Percentiles rank a stretch among this genome's conserved stretches.
These are phyloP conservation scores for Thereva nobilitata DNA, from an alignment of 2,888 invertebrate genomes.

Conservation along the genomic window DNA sequence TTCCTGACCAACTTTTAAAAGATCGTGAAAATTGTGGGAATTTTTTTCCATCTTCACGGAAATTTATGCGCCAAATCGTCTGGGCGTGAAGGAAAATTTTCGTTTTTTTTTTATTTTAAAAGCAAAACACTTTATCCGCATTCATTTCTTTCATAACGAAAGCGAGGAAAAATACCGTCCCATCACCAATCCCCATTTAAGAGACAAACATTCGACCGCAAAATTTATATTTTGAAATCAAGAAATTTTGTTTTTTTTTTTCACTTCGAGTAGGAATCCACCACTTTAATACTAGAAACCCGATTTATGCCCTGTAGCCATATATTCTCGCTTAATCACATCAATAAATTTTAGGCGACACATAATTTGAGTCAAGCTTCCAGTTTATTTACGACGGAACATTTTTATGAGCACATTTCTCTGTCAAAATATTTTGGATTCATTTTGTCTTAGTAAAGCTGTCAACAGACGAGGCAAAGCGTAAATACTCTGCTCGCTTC, in stretches of 20 bases:
- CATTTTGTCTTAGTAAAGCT: conserved; percentile 22
- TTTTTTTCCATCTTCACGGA: not conserved
- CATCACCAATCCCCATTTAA: too few species aligned
- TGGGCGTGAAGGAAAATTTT: conserved; percentile 20
- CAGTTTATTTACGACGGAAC: conserved; percentile 21
- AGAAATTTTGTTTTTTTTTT: not conserved
- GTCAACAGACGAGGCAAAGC: not conserved
- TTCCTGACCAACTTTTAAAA: not conserved
- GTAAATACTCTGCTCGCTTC: too few species aligned
- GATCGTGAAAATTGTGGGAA: not conserved
- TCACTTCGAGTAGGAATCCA: not conserved
- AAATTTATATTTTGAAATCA: conserved; percentile 21
- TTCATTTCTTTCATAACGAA: too few species aligned
- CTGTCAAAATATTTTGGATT: conserved; percentile 24
- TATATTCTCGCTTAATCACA: conserved; percentile 18
- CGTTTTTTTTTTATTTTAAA: too few species aligned
- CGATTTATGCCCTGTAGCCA: conserved; percentile 4
- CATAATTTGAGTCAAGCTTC: not conserved
- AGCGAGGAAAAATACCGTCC: too few species aligned
- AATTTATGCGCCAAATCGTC: conserved; percentile 8
- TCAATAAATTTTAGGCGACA: conserved; percentile 13
- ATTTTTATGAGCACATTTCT: conserved; percentile 11
- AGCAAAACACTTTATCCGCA: too few species aligned
- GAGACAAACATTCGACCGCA: not conserved
- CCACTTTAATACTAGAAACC: not conserved